Base-by-base conservation (phyloP, 2,113 vertebrate genomes). In the Mustela lutreola region DNA sequence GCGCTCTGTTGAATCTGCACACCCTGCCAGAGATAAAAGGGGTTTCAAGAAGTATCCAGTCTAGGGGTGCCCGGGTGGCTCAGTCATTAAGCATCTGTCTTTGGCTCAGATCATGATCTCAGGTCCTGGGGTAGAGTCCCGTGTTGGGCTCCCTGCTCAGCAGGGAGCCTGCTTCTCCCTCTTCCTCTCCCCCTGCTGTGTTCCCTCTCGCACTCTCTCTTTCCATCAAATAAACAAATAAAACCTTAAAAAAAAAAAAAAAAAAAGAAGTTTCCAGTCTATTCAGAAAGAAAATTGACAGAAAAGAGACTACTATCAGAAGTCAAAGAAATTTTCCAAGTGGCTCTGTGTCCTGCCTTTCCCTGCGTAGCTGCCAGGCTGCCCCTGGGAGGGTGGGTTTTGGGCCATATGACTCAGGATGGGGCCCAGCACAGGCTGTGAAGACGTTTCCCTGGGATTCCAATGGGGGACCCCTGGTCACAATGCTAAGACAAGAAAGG, bases 401-500 rank as follows among this genome's bases (percentile, higher is more conserved):
- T 6, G 0, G 53, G n/a, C n/a, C 45, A 48, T 48, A 11, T 11
- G 45, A 11, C 45, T 26, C 33, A 73, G 88, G 60, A 18, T n/a
- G 9, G 85, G 50, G 33, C 82, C 84, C 39, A 22, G 39, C 0
- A 0, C 2, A 18, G 53, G 67, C 39, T 42, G 58, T 21, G 12
- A 42, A 16, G 22, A 42, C 1, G 26, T 28, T 31, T n/a, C 11
- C 28, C 18, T 11, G 24, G 42, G 81, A 22, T 45, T 16, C 31
- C 26, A 14, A 5, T 0, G 4, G 16, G 7, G 7, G 33, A 78
- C 45, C 24, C 9, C 26, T 6, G 19, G 67, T 56, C 14, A 56
- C 22, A 4, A 26, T 0, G 18, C n/a, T 56, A 2, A 12, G 62
- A 21, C 3, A 6, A 75, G 5, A 6, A 53, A n/a, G 14, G 19